Evolutionary conservation across 2,888 invertebrate genomes (phyloP).

Genomic region (Drosophila colorata): DNA sequence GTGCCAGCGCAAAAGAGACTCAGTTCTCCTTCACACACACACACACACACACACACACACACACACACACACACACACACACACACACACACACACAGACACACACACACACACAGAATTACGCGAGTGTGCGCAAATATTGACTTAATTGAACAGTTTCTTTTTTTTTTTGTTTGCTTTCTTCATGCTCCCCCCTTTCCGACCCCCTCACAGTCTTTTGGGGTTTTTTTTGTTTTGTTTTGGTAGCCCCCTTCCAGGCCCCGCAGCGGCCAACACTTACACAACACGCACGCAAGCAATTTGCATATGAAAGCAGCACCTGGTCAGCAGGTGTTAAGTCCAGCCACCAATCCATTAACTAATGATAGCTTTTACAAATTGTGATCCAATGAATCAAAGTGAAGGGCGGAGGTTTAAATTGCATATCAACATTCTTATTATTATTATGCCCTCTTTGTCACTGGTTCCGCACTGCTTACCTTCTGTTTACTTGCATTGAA

Average conservation of each 20-base stretch:
- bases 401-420: neutral
- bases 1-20: conserved; percentile 57
- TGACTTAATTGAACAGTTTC: conserved; percentile 76
- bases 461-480: conserved; percentile 2
- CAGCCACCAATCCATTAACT: conserved; percentile 22
- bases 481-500: neutral
- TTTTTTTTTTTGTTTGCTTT: conserved; percentile 16
- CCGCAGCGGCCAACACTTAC: conserved; percentile 27
- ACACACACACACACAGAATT: conserved; percentile 9
- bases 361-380: conserved; percentile 36
- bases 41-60: conserved; percentile 15
- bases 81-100: conserved; percentile 13
- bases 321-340: conserved; percentile 9
- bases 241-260: conserved; percentile 14
- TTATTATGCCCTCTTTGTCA: conserved; percentile 11
- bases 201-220: neutral
- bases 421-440: too few species aligned
- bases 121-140: conserved; percentile 77
- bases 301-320: conserved; percentile 65
- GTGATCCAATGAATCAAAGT: neutral
- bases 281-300: conserved; percentile 62
- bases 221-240: conserved; percentile 56
- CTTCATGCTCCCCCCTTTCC: neutral
- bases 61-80: conserved; percentile 13
- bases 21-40: conserved; percentile 25